Evolutionary conservation across 2,113 vertebrate species (phyloP).

Genomic region (Lycocorax pyrrhopterus): DNA sequence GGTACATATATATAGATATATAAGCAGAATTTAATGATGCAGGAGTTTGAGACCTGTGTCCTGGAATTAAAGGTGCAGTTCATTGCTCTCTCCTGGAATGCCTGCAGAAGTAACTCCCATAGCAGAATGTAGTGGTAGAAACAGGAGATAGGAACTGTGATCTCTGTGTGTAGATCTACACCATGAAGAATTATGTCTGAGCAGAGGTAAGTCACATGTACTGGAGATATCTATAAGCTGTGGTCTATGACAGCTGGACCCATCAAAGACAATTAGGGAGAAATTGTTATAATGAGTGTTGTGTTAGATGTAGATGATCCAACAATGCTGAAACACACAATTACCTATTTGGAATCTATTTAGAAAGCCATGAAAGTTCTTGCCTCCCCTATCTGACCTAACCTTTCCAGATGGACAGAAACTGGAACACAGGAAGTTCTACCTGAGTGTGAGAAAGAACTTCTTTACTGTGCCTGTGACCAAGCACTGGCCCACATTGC

Average conservation of each 20-base stretch:
- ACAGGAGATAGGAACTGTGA: background rate
- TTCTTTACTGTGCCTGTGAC: too few relatives aligned
- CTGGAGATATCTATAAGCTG: background rate
- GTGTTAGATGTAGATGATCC: background rate
- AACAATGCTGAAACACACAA: background rate
- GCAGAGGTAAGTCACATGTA: background rate
- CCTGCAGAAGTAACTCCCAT: background rate
- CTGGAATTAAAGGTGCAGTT: background rate
- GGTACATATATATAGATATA: background rate
- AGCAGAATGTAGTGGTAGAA: background rate
- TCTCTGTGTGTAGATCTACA: background rate
- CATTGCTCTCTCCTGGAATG: background rate
- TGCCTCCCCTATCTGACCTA: background rate
- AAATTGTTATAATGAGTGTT: background rate
- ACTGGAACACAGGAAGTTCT: background rate
- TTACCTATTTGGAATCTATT: background rate
- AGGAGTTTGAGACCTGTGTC: background rate
- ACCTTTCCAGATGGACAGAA: background rate
- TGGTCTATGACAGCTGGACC: background rate
- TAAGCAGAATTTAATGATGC: background rate
- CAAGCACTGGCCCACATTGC: background rate
- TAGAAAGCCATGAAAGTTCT: background rate
- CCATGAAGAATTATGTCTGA: background rate
- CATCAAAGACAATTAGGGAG: background rate
- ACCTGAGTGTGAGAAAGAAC: background rate